phyloP scores from a whole-genome alignment of 2,797 vertebrate species.

The Platyrinchus mystaceus region DNA sequence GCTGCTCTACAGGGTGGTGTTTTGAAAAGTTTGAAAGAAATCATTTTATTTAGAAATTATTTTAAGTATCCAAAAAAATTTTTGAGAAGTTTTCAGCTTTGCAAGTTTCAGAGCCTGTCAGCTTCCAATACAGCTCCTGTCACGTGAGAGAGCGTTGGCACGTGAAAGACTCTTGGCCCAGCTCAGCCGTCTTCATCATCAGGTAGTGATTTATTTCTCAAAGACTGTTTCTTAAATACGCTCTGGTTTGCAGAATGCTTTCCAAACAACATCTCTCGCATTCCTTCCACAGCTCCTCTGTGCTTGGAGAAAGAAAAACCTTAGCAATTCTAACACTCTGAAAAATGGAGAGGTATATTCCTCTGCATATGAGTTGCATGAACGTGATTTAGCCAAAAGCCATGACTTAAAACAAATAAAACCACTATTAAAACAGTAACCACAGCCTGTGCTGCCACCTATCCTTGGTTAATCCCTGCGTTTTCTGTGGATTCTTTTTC shows the following conservation, averaged over 20 bases:
- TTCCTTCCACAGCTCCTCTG: conserved; percentile 28
- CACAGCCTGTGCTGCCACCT: conserved; percentile 58
- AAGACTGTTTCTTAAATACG: conserved; percentile 38
- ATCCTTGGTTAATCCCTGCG: conserved; percentile 10
- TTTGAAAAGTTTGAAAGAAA: not conserved
- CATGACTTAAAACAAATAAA: conserved; percentile 18
- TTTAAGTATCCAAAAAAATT: not conserved
- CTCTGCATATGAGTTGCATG: not conserved
- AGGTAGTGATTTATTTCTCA: conserved; percentile 61
- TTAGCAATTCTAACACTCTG: not conserved
- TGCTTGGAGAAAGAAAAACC: not conserved
- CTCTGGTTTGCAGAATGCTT: conserved; percentile 44
- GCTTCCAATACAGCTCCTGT: not conserved
- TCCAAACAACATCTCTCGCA: conserved; percentile 22
- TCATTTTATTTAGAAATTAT: not conserved
- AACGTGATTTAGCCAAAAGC: not conserved
- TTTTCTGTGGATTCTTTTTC: not conserved
- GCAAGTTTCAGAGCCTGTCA: conserved; percentile 8
- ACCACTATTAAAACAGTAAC: conserved; percentile 6
- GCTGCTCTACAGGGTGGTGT: not conserved
- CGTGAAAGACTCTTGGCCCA: conserved; percentile 15
- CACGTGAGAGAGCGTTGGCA: not conserved
- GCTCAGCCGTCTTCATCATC: conserved; percentile 34
- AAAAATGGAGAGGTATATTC: not conserved
- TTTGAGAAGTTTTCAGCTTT: conserved; percentile 12